phyloP scores from a whole-genome alignment of 2,888 invertebrate genomes.

The Orthosia gothica region DNA sequence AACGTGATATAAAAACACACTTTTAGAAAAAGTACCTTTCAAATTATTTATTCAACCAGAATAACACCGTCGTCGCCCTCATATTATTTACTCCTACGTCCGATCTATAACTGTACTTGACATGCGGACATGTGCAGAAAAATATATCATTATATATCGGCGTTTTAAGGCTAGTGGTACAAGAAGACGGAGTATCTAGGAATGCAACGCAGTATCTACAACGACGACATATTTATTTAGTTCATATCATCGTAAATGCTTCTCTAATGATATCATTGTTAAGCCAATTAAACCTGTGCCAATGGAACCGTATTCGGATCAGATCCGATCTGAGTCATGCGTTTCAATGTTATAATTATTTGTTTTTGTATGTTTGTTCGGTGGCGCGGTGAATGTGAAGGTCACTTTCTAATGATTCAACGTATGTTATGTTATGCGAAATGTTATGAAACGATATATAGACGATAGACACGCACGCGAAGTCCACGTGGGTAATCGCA shows the following conservation, averaged over 20 bases:
- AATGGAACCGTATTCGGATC: constrained; percentile 63
- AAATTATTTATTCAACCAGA: constrained; percentile 53
- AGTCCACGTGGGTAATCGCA: constrained; percentile 41
- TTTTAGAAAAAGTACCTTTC: constrained; percentile 36
- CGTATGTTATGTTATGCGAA: constrained; percentile 54
- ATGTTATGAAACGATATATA: constrained; percentile 66
- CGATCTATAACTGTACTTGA: constrained; percentile 63
- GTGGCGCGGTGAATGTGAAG: constrained; percentile 76
- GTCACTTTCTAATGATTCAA: constrained; percentile 84
- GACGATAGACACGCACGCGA: constrained; percentile 10
- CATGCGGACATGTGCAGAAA: constrained; percentile 53
- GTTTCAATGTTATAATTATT: constrained; percentile 74
- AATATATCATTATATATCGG: constrained; percentile 36
- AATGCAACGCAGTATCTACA: constrained; percentile 42
- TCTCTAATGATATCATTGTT: constrained; percentile 66
- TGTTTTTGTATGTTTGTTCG: constrained; percentile 71
- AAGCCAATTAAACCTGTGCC: constrained; percentile 49
- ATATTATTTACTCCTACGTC: constrained; percentile 55
- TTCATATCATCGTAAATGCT: constrained; percentile 60
- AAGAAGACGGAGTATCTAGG: constrained; percentile 33
- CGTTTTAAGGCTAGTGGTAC: constrained; percentile 57
- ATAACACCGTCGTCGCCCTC: constrained; percentile 37
- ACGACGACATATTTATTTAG: constrained; percentile 44
- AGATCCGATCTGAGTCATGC: constrained; percentile 75
- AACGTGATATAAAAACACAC: constrained; percentile 35